Evolutionary conservation across 2,797 vertebrate species (phyloP).

Genomic region (Chrosomus eos): DNA sequence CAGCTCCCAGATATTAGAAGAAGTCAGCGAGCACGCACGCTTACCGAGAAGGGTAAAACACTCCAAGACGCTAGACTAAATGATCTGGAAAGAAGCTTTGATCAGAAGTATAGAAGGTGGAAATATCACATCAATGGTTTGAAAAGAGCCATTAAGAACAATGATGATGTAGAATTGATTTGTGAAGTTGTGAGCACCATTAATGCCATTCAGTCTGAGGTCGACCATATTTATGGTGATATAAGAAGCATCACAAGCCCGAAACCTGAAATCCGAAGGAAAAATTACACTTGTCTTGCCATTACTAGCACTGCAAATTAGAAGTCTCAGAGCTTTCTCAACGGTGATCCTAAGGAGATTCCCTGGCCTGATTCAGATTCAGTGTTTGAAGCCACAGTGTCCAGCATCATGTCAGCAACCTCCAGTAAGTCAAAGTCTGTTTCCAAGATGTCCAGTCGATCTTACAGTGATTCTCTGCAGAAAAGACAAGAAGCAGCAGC

Average conservation of each 20-base stretch:
- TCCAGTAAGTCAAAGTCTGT: slow-evolving; percentile 19
- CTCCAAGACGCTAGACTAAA: slow-evolving; percentile 17
- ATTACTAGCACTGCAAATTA: slow-evolving; percentile 7
- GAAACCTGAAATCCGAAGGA: slow-evolving; percentile 31
- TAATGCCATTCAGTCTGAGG: neutral
- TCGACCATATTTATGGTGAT: slow-evolving; percentile 1
- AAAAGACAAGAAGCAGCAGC: slow-evolving; percentile 41
- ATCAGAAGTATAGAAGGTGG: slow-evolving; percentile 36
- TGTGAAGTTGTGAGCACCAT: slow-evolving; percentile 14
- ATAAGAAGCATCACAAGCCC: slow-evolving; percentile 38
- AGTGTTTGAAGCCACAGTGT: slow-evolving; percentile 54
- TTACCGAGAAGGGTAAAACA: slow-evolving; percentile 30
- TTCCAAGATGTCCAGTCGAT: slow-evolving; percentile 12
- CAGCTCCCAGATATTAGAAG: too few species aligned
- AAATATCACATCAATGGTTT: slow-evolving; percentile 49
- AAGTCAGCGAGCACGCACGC: neutral
- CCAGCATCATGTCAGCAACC: neutral
- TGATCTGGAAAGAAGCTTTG: slow-evolving; percentile 6
- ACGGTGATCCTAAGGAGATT: slow-evolving; percentile 48
- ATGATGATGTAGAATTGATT: slow-evolving; percentile 43
- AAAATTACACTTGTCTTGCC: slow-evolving; percentile 31
- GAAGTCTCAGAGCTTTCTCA: slow-evolving; percentile 34
- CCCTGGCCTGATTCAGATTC: slow-evolving; percentile 45
- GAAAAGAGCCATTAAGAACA: slow-evolving; percentile 41
- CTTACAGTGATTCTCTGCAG: slow-evolving; percentile 1